Evolutionary conservation across 2,113 vertebrate genomes (phyloP).

Genomic region (western clawed frog (Xenopus tropicalis)): DNA sequence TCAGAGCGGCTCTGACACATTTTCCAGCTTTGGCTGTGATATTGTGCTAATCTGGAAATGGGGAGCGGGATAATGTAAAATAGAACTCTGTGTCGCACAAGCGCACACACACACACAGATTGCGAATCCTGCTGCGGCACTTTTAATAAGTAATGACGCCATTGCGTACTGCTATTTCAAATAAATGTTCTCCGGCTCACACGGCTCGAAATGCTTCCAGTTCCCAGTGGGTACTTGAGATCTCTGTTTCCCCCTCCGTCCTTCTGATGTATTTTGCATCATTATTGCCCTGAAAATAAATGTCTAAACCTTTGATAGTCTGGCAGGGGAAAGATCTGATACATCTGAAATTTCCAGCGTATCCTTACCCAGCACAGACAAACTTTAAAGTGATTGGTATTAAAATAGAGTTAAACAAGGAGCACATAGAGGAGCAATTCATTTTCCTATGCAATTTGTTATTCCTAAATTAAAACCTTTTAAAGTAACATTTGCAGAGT

Average conservation of each 20-base stretch:
- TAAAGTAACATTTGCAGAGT: neutral
- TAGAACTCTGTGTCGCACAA: neutral
- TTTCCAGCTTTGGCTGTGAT: neutral
- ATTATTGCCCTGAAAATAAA: constrained; percentile 9
- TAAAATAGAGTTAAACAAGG: constrained; percentile 16
- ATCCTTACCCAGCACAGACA: neutral
- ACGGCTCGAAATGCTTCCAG: constrained; percentile 22
- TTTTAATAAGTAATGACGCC: constrained; percentile 36
- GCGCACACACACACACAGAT: neutral
- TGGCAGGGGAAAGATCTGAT: constrained; percentile 8
- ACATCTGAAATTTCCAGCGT: neutral
- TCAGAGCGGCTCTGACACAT: constrained; percentile 5
- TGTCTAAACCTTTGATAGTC: constrained; percentile 29
- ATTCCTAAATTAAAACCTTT: neutral
- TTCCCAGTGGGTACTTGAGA: constrained; percentile 31
- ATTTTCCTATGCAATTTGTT: neutral
- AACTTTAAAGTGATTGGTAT: constrained; percentile 16
- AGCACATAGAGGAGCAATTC: neutral
- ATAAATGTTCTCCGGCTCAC: neutral
- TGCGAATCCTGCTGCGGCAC: constrained; percentile 15
- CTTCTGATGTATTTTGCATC: constrained; percentile 38
- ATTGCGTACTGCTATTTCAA: constrained; percentile 25
- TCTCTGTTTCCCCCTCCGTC: neutral
- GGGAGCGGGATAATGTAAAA: constrained; percentile 2
- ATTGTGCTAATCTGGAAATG: constrained; percentile 4